Evolutionary conservation across 1,140 invertebrate genomes (phyloP), one percentile per base, ranked within the genome.

Genomic region (Eumeta japonica): DNA sequence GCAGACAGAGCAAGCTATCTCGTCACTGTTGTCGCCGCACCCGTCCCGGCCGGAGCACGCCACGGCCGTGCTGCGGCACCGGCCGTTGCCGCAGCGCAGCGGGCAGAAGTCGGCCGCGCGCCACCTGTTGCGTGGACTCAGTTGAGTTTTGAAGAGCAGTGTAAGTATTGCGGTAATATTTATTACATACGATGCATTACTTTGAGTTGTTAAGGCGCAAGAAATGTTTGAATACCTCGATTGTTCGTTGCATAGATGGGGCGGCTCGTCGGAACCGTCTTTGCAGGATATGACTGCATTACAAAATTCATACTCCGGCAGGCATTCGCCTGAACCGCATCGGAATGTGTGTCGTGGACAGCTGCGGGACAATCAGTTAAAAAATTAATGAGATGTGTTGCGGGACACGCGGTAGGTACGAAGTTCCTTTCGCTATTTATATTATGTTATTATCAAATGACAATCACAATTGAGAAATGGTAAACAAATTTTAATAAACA

Each of bases 261-360:
- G 79, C 1, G 86, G 85, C 68, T 93, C 90, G 58, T 94, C 91
- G 46, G 87, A 90, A 5, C 83, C 88, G 68, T 94, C 91, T 39
- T 82, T 81, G 63, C 90, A 93, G 29, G 87, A 84, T 9, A 89
- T 80, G 28, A 92, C 86, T 0, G 90, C 89, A 65, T 94, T 94
- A 67, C 91, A 94, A 71, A 92, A 92, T 57, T 90, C 88, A 58
- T 90, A 92, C 50, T 89, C 89, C 0, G 90, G 90, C 27, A 93
- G 62, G 54, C 90, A 94, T 50, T 89, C 86, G 2, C 90, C 90
- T 45, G 87, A 88, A 36, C 80, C 81, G 58, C 90, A 94, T 39
- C 85, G 81, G 70, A 90, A 91, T 1, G 89, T 87, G 43, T 89
- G 81, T 24, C 82, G 75, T n/a, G 89, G 89, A 59, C 89, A 91